These are phyloP conservation scores for Drosophila murphyi DNA, from an alignment of 1,140 invertebrate genomes.

Conservation along the genomic window DNA sequence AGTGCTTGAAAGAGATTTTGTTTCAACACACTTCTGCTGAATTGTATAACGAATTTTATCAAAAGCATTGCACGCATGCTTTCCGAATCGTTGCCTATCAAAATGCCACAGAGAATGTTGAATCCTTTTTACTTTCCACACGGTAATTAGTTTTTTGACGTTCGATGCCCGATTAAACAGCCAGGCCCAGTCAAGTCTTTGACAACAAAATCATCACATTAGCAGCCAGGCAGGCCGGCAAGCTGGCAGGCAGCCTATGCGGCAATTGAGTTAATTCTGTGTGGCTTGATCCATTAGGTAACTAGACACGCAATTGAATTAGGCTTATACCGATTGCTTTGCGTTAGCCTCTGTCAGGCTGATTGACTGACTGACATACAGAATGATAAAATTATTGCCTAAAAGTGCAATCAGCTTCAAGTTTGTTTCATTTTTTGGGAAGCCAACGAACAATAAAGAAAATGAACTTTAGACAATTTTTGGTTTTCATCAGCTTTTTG, in stretches of 20 bases:
- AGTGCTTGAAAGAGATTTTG: conserved; percentile 10
- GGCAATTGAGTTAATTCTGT: conserved; percentile 47
- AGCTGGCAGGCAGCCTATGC: neutral
- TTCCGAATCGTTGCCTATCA: conserved; percentile 32
- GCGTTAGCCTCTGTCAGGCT: conserved; percentile 32
- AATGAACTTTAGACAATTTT: no score
- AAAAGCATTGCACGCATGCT: conserved; percentile 26
- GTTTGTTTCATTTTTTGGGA: conserved; percentile 18
- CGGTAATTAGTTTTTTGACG: conserved; percentile 57
- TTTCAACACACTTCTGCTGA: conserved; percentile 20
- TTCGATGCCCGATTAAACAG: conserved; percentile 68
- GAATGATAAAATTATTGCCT: conserved; percentile 69
- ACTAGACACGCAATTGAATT: conserved; percentile 60
- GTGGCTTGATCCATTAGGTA: conserved; percentile 40
- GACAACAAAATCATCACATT: conserved; percentile 23
- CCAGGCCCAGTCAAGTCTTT: conserved; percentile 6
- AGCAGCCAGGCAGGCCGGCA: neutral
- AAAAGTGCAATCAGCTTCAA: conserved; percentile 63
- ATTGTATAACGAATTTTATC: conserved; percentile 57
- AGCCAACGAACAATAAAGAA: neutral
- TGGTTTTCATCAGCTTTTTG: neutral
- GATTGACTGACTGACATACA: conserved; percentile 40
- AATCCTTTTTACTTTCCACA: conserved; percentile 15
- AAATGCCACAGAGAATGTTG: neutral
- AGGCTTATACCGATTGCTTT: conserved; percentile 36